These are phyloP conservation scores for Caenorhabditis brenneri DNA, from an alignment of 1,140 invertebrate species.

Conservation along the genomic window DNA sequence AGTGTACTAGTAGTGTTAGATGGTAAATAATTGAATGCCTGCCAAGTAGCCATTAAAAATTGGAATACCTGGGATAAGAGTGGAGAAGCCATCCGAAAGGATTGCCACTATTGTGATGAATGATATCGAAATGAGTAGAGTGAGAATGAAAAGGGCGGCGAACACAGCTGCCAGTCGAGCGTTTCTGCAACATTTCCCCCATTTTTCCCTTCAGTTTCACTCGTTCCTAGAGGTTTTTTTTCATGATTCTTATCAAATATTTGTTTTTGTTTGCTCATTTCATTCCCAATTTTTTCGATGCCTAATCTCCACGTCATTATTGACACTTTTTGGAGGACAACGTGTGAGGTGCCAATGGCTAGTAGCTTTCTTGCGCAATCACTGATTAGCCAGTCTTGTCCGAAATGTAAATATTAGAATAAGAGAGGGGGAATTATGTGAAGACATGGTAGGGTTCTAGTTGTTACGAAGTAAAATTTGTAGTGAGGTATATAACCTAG, in stretches of 20 bases:
- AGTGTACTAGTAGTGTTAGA: neutral
- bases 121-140: slow-evolving; percentile 44
- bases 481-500: no score
- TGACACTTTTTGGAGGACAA: no score
- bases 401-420: no score
- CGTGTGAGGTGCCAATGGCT: no score
- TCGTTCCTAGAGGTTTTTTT: neutral
- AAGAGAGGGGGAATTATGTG: no score
- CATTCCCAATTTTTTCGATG: no score
- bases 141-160: slow-evolving; percentile 49
- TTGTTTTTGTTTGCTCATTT: slow-evolving; percentile 4
- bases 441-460: no score
- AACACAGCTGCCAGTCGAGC: slow-evolving; percentile 49
- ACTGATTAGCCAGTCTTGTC: no score
- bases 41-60: slow-evolving; percentile 29
- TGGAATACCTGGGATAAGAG: slow-evolving; percentile 45
- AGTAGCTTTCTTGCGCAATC: no score
- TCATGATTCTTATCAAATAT: neutral
- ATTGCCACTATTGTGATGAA: slow-evolving; percentile 50
- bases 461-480: no score
- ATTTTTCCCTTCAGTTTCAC: no score
- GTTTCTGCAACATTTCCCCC: slow-evolving; percentile 44
- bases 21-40: slow-evolving; percentile 11
- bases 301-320: slow-evolving; percentile 2
- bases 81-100: slow-evolving; percentile 47